These are phyloP conservation scores for Poecilia picta DNA, from an alignment of 2,797 vertebrate genomes.

Conservation along the genomic window DNA sequence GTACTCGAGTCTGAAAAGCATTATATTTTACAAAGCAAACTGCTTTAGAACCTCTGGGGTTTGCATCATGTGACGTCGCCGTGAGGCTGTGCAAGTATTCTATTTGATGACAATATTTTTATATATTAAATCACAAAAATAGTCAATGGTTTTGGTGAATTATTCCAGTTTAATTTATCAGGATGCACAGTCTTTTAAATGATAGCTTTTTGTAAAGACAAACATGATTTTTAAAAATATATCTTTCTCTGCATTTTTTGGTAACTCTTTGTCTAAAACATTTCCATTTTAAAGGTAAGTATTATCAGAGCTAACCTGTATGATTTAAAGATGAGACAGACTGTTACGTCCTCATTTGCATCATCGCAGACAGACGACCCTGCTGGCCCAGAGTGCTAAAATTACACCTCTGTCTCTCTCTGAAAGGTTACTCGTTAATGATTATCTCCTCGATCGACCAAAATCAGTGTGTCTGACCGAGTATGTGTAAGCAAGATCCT, in stretches of 20 bases:
- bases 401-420: conserved; percentile 23
- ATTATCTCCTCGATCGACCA: conserved; percentile 13
- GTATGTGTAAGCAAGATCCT: neutral
- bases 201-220: neutral
- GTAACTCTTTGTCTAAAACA: neutral
- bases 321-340: conserved; percentile 46
- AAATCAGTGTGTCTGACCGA: conserved; percentile 26
- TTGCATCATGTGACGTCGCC: neutral
- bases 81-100: neutral
- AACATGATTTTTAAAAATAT: neutral
- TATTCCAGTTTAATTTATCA: neutral
- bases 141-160: neutral
- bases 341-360: conserved; percentile 27
- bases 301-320: conserved; percentile 17
- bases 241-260: neutral
- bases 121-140: neutral
- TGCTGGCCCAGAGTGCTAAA: conserved; percentile 35
- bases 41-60: neutral
- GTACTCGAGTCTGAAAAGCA: neutral
- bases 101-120: neutral
- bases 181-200: neutral
- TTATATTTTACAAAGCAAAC: neutral
- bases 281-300: conserved; percentile 13
- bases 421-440: conserved; percentile 42
- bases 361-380: conserved; percentile 35